These are phyloP conservation scores for Anhinga anhinga DNA, from an alignment of 2,113 vertebrate genomes.

Conservation along the genomic window DNA sequence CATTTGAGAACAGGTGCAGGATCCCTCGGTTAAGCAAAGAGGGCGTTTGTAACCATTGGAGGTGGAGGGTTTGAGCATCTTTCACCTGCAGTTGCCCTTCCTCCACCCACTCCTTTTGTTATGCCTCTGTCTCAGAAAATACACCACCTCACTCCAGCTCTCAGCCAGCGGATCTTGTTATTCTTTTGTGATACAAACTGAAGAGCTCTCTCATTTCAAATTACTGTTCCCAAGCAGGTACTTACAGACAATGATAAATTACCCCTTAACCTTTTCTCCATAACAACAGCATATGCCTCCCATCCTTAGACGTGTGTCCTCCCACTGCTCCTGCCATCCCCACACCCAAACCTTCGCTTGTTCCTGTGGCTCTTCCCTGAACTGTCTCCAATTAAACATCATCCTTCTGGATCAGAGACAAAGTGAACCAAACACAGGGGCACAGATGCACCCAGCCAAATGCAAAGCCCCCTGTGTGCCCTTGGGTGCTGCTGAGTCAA, in stretches of 20 bases:
- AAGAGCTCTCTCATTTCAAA: neutral
- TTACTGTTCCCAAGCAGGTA: neutral
- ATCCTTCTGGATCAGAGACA: neutral
- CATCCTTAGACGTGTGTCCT: neutral
- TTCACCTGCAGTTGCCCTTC: neutral
- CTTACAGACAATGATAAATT: neutral
- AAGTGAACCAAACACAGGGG: neutral
- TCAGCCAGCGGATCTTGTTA: neutral
- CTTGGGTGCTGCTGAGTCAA: neutral
- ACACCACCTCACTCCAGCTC: neutral
- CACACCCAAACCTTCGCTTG: neutral
- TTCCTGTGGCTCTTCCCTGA: neutral
- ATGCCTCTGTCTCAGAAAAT: neutral
- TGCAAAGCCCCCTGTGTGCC: neutral
- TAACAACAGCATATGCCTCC: neutral
- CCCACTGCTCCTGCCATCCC: neutral
- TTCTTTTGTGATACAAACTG: neutral
- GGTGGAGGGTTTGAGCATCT: neutral
- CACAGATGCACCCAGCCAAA: neutral
- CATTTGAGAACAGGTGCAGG: neutral
- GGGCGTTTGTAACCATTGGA: neutral
- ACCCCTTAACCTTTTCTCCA: neutral
- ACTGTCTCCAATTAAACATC: neutral
- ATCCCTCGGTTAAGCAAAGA: neutral
- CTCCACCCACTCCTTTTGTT: neutral